Conservation (phyloP, 2,888 invertebrate species). For the Hofmannophila pseudospretella region DNA sequence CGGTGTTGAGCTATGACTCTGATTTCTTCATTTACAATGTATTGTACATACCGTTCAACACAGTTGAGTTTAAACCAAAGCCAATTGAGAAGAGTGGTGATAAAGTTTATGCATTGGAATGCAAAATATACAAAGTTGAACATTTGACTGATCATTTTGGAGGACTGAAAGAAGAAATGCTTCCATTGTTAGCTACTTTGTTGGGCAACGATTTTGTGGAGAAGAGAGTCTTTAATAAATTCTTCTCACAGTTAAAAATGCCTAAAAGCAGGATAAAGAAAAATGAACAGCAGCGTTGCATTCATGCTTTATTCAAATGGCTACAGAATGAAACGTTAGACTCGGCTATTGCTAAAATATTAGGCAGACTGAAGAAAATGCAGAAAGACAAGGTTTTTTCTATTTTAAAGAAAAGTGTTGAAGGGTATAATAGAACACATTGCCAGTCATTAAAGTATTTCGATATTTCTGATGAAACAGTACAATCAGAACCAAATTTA, state of each 20-base stretch:
- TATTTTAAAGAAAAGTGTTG: constrained; percentile 80
- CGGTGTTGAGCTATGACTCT: constrained; percentile 94
- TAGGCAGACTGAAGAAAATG: constrained; percentile 78
- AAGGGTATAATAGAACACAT: constrained; percentile 79
- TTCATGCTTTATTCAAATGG: constrained; percentile 86
- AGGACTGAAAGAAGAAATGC: constrained; percentile 79
- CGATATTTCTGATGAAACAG: constrained; percentile 27
- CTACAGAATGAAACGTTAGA: constrained; percentile 83
- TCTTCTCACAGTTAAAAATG: constrained; percentile 81
- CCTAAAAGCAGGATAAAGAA: constrained; percentile 72
- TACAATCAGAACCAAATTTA: constrained; percentile 7
- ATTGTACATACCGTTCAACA: constrained; percentile 86
- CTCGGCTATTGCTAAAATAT: constrained; percentile 82
- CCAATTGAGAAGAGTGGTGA: constrained; percentile 34
- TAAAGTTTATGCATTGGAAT: constrained; percentile 71
- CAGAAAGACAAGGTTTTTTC: constrained; percentile 71
- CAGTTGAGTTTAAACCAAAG: constrained; percentile 74
- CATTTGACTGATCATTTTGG: constrained; percentile 82
- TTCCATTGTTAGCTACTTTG: constrained; percentile 89
- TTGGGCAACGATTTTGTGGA: constrained; percentile 94
- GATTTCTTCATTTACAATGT: constrained; percentile 95
- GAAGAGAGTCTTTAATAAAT: constrained; percentile 81
- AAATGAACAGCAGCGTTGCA: constrained; percentile 82
- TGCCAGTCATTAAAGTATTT: constrained; percentile 80
- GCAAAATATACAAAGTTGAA: constrained; percentile 85